Conservation (phyloP, 2,113 vertebrate genomes). For the Gobiocypris rarus region DNA sequence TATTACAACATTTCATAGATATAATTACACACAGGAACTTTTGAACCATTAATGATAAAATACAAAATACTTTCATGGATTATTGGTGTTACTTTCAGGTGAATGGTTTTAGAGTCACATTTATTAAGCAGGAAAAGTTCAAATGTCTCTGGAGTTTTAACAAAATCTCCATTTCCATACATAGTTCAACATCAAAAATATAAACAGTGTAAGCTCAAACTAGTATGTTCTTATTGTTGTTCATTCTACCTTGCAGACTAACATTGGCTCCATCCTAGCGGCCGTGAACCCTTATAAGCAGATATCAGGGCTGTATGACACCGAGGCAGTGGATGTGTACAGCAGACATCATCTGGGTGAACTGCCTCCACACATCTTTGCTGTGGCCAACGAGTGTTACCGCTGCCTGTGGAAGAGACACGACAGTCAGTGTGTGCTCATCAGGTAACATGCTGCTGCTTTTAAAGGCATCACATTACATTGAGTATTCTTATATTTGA, state of each 20-base stretch:
- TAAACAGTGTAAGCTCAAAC: background rate
- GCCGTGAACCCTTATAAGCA: slow-evolving; percentile 90
- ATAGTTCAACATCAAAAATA: background rate
- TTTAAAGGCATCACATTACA: background rate
- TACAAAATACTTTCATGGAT: background rate
- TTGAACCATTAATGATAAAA: background rate
- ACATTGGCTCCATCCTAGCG: slow-evolving; percentile 90
- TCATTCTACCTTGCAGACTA: slow-evolving; percentile 75
- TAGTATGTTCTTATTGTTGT: background rate
- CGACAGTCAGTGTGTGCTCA: slow-evolving; percentile 94
- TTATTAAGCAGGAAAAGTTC: no score
- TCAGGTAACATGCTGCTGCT: slow-evolving; percentile 76
- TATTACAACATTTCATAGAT: background rate
- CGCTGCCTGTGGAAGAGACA: slow-evolving; percentile 92
- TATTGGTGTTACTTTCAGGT: background rate
- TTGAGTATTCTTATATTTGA: background rate
- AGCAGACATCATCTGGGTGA: slow-evolving; percentile 88
- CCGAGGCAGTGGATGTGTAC: slow-evolving; percentile 81
- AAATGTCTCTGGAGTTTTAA: no score
- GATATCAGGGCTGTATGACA: slow-evolving; percentile 82
- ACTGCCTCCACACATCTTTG: slow-evolving; percentile 92
- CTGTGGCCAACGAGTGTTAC: slow-evolving; percentile 92
- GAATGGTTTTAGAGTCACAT: no score
- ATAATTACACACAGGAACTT: background rate
- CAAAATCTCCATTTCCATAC: no score